Conservation (phyloP, 2,888 invertebrate species). For the Venustoraphidia nigricollis region DNA sequence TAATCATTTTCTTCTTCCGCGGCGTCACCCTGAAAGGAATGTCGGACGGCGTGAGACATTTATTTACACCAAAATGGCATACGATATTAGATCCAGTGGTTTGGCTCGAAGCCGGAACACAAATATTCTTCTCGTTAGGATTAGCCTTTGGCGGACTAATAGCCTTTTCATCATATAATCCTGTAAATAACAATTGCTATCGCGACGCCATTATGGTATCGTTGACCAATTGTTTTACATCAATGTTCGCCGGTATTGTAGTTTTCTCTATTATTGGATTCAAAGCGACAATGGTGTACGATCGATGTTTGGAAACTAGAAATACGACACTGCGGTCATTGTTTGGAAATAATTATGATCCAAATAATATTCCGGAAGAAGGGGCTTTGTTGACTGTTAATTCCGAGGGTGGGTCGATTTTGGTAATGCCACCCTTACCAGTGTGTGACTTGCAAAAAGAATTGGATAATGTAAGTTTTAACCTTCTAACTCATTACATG, state of each 20-base stretch:
- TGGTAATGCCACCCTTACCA: slow-evolving; percentile 51
- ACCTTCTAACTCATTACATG: neutral
- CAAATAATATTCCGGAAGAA: slow-evolving; percentile 35
- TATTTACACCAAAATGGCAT: slow-evolving; percentile 88
- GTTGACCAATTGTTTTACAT: slow-evolving; percentile 84
- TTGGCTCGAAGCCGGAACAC: slow-evolving; percentile 95
- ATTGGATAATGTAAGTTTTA: slow-evolving; percentile 63
- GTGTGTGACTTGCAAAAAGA: slow-evolving; percentile 74
- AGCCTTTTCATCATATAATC: slow-evolving; percentile 93
- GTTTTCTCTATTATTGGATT: slow-evolving; percentile 93
- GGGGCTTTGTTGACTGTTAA: slow-evolving; percentile 37
- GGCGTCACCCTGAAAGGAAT: slow-evolving; percentile 82
- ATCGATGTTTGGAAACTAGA: slow-evolving; percentile 49
- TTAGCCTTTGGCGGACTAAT: slow-evolving; percentile 92
- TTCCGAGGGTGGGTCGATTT: slow-evolving; percentile 31
- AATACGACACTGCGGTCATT: slow-evolving; percentile 41
- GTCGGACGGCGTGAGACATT: slow-evolving; percentile 71
- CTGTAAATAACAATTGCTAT: slow-evolving; percentile 91
- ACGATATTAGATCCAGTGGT: slow-evolving; percentile 85
- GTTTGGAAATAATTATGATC: slow-evolving; percentile 32
- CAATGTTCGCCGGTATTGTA: slow-evolving; percentile 92
- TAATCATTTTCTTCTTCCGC: slow-evolving; percentile 90
- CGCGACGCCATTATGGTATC: slow-evolving; percentile 87
- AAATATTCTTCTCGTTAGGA: slow-evolving; percentile 93
- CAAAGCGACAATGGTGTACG: slow-evolving; percentile 74